Percentiles rank a stretch among this genome's conserved stretches.
These are phyloP conservation scores for Syrrhaptes paradoxus DNA, from an alignment of 2,113 vertebrate genomes.

Conservation along the genomic window DNA sequence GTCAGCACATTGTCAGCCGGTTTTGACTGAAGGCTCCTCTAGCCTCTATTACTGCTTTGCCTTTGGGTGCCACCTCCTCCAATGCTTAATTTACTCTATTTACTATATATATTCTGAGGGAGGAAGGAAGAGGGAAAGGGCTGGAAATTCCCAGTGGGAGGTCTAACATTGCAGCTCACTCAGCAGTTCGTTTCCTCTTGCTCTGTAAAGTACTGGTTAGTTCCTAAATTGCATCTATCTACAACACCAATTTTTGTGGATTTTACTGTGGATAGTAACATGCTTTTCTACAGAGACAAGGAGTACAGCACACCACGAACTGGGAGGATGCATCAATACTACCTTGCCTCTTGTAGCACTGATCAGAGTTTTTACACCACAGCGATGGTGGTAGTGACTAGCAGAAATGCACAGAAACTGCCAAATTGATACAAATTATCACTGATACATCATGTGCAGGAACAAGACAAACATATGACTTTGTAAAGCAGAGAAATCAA, in stretches of 20 bases:
- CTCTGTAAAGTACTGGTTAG: neutral
- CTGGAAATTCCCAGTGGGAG: constrained; percentile 48
- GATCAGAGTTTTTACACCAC: neutral
- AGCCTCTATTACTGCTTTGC: neutral
- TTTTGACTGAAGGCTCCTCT: neutral
- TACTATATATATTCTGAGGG: neutral
- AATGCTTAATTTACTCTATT: neutral
- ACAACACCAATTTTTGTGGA: neutral
- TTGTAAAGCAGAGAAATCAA: neutral
- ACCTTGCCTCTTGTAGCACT: neutral
- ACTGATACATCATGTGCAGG: accelerated
- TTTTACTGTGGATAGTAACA: neutral
- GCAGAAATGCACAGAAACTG: neutral
- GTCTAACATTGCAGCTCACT: neutral
- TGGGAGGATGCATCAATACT: neutral
- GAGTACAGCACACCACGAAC: neutral
- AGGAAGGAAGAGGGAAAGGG: constrained; percentile 60
- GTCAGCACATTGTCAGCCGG: constrained; percentile 7
- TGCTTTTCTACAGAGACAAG: neutral
- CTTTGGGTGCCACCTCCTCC: neutral
- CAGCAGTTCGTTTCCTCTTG: neutral
- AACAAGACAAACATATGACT: neutral
- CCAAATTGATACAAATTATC: neutral
- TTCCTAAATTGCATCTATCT: neutral
- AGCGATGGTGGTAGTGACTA: neutral